Evolutionary conservation across 2,113 vertebrate genomes (phyloP).

Genomic region (Picathartes gymnocephalus): DNA sequence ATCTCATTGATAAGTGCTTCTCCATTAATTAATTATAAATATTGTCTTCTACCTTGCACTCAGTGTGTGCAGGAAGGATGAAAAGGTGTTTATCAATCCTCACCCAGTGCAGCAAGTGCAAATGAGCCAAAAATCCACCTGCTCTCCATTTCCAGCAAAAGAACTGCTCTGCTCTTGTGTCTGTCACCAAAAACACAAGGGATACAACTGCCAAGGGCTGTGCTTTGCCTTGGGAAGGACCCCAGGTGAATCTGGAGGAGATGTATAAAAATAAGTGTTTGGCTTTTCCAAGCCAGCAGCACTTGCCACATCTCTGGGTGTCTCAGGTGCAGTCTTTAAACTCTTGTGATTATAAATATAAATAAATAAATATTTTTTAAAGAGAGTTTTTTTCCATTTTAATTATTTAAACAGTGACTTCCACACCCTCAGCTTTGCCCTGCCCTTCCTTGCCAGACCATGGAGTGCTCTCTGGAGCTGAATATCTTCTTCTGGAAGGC

Average conservation of each 20-base stretch:
- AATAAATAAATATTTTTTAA: not conserved
- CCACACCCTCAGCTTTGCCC: not conserved
- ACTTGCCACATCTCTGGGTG: not conserved
- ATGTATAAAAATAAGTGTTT: not conserved
- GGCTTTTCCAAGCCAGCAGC: not conserved
- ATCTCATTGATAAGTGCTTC: not conserved
- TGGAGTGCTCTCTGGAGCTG: not conserved
- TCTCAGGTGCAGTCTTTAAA: not conserved
- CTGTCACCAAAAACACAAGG: not conserved
- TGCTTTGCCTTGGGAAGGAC: not conserved
- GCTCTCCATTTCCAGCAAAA: not conserved
- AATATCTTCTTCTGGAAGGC: not conserved
- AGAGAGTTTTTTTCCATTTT: not conserved
- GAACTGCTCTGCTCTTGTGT: not conserved
- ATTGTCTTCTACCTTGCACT: not conserved
- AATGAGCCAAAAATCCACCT: not conserved
- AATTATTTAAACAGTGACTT: not conserved
- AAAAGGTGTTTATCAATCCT: not conserved
- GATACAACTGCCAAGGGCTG: not conserved
- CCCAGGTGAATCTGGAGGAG: not conserved
- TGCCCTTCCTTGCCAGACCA: not conserved
- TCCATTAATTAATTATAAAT: not conserved
- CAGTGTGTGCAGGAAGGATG: not conserved
- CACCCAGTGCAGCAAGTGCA: not conserved
- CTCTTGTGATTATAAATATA: not conserved